phyloP scores from a whole-genome alignment of 2,113 vertebrate genomes.

The Passerina amoena region DNA sequence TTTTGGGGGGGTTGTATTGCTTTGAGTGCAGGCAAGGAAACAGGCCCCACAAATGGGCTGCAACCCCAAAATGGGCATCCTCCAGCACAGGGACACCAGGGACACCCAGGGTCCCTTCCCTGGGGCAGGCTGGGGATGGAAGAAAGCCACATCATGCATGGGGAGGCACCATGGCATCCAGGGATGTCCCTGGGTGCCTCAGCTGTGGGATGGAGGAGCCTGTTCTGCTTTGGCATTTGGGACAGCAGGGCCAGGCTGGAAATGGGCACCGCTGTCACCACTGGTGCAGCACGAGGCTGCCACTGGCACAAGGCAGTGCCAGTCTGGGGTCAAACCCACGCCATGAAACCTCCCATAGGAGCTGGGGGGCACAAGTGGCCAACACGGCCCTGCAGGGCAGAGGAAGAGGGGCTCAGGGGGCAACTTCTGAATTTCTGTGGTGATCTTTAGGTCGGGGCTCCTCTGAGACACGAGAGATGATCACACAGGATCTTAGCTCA shows the following conservation, averaged over 20 bases:
- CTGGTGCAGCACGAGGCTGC: background rate
- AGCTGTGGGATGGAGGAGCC: accelerated
- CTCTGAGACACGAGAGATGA: slow-evolving; percentile 60
- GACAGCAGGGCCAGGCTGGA: background rate
- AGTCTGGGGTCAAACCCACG: background rate
- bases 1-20: accelerated
- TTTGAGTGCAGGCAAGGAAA: background rate
- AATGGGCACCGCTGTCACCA: accelerated
- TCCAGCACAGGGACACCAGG: background rate
- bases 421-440: background rate
- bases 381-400: accelerated
- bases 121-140: background rate
- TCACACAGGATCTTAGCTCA: slow-evolving; percentile 75
- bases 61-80: background rate
- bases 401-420: background rate
- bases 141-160: accelerated
- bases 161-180: background rate
- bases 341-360: accelerated
- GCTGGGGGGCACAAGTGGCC: accelerated
- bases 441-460: slow-evolving; percentile 22
- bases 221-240: accelerated
- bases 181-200: accelerated
- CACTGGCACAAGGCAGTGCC: accelerated
- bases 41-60: accelerated
- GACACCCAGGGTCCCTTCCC: background rate